Evolutionary conservation across 2,797 vertebrate genomes (phyloP), one percentile per base, ranked within the genome.

Genomic region (Acrossocheilus fasciatus): DNA sequence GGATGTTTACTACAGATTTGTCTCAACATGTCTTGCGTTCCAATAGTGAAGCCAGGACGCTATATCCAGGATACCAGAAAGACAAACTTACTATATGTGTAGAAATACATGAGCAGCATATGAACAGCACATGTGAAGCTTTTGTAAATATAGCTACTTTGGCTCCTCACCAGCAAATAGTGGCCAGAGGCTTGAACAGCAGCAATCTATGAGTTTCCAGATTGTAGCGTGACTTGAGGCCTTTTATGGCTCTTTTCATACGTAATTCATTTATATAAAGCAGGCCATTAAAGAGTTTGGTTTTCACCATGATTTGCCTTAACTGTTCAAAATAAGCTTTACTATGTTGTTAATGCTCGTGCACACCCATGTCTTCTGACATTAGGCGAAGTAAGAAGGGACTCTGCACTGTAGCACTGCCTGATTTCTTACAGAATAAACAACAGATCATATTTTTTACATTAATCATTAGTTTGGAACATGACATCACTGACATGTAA

Each of bases 261-360:
- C 82, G 83, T 86, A 89, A 90, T 90, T 91, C 75, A 94, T 94
- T 95, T 94, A 92, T 93, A 93, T 93, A 92, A 93, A 93, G 90
- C 84, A 77, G 87, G 87, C 89, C 91, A 93, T 94, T 95, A 94
- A 94, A 94, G 83, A 90, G 83, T 87, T 90, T 83, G 92, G 87
- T 93, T 95, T 94, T 93, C 50, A 86, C 90, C 88, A 92, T 89
- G 87, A 94, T 95, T 95, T 93, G 92, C 88, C 86, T 88, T 91
- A 90, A 92, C 89, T 74, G 90, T 92, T 93, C 85, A 94, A 94
- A 95, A 94, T 93, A 94, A 87, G 90, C 88, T 95, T 95, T 94
- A 94, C 92, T 90, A 89, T 93, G 92, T 91, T 91, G 94, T 93
- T 91, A 92, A 93, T 94, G 87, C 54, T 83, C 23, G 59, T 82